Percentiles rank a stretch among this genome's conserved stretches.
These are phyloP conservation scores for Muntiacus muntjak DNA, from an alignment of 2,113 vertebrate genomes.

Conservation along the genomic window DNA sequence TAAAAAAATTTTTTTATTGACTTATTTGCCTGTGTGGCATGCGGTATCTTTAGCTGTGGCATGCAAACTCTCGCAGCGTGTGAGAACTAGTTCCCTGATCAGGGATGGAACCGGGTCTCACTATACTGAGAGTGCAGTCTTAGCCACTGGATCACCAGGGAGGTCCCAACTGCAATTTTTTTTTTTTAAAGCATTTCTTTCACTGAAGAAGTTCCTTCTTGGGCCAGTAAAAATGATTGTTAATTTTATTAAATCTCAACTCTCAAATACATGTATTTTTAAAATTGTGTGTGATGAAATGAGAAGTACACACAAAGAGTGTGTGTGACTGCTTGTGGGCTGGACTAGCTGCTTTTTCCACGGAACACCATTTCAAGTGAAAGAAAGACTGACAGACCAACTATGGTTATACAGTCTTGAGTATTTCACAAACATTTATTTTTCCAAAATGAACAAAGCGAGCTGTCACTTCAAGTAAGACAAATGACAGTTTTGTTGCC, in stretches of 20 bases:
- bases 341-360: not conserved
- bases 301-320: not conserved
- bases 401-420: not conserved
- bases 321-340: not conserved
- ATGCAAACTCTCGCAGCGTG: not conserved
- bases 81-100: not conserved
- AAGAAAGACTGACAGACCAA: not conserved
- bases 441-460: not conserved
- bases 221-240: not conserved
- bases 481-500: slow-evolving; percentile 15
- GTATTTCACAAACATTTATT: not conserved
- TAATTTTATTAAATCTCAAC: not conserved
- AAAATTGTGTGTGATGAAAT: not conserved
- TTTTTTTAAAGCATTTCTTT: not conserved
- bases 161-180: not conserved
- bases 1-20: not conserved
- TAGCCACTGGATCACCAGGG: not conserved
- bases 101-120: not conserved
- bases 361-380: not conserved
- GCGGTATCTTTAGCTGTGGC: not conserved
- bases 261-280: not conserved
- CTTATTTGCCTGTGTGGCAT: not conserved
- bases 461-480: slow-evolving; percentile 1
- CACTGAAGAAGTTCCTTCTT: not conserved
- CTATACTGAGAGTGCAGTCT: not conserved